Conservation (phyloP, 2,113 vertebrate species). For the Natator depressus region DNA sequence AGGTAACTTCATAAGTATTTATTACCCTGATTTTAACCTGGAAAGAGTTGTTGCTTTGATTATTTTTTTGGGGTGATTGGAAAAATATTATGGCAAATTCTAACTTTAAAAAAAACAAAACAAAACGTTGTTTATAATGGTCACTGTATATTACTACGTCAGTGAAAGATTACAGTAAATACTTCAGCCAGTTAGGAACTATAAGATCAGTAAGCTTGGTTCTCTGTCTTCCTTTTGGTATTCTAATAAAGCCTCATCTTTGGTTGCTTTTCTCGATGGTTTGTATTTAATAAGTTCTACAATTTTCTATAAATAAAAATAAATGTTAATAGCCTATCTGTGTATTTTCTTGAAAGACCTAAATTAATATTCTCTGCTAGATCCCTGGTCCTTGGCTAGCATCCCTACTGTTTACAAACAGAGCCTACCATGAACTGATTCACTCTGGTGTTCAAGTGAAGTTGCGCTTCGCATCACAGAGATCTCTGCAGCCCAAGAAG, state of each 20-base stretch:
- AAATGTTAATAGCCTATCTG: constrained; percentile 45
- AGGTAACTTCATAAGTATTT: constrained; percentile 62
- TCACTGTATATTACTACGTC: constrained; percentile 30
- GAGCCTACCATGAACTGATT: background rate
- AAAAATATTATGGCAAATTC: constrained; percentile 39
- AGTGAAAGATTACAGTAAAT: constrained; percentile 49
- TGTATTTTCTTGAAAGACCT: constrained; percentile 25
- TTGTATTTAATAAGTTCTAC: constrained; percentile 71
- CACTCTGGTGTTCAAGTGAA: background rate
- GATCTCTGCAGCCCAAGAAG: background rate
- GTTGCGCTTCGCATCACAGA: background rate
- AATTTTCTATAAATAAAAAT: constrained; percentile 75
- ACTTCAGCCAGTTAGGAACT: constrained; percentile 42
- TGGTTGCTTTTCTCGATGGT: constrained; percentile 50
- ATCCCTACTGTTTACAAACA: background rate
- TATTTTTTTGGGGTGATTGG: constrained; percentile 24
- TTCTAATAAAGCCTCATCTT: constrained; percentile 24
- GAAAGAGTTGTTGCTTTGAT: constrained; percentile 47
- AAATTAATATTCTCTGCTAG: background rate
- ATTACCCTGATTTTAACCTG: constrained; percentile 60
- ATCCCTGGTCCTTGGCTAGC: background rate
- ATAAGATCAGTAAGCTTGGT: constrained; percentile 46
- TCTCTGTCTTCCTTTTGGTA: constrained; percentile 67
- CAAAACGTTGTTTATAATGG: background rate
- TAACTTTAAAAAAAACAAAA: background rate